A percentile compares a stretch with the other conserved stretches of the same genome.
These are phyloP conservation scores for Semaprochilodus insignis DNA, from an alignment of 2,797 vertebrate species.

Conservation along the genomic window DNA sequence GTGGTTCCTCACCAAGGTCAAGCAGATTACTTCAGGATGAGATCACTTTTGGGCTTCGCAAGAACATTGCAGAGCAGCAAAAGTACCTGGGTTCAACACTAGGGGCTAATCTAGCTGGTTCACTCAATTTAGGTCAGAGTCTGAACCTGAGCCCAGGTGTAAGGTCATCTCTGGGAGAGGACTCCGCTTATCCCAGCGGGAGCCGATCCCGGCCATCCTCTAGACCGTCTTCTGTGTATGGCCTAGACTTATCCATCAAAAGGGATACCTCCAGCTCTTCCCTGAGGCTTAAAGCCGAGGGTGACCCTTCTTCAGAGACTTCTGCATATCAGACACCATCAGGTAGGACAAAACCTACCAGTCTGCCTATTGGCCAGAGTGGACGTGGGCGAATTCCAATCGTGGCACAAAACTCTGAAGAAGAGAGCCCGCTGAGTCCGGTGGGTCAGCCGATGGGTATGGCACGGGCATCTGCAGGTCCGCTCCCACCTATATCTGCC, in stretches of 20 bases:
- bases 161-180: constrained; percentile 83
- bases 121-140: constrained; percentile 86
- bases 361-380: constrained; percentile 95
- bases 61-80: constrained; percentile 97
- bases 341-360: constrained; percentile 94
- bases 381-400: constrained; percentile 94
- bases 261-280: constrained; percentile 96
- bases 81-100: constrained; percentile 92
- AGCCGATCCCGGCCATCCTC: constrained; percentile 96
- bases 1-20: constrained; percentile 87
- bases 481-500: constrained; percentile 96
- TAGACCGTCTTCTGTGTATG: constrained; percentile 95
- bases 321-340: constrained; percentile 87
- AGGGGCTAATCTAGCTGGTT: constrained; percentile 87
- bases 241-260: constrained; percentile 95
- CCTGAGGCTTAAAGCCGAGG: constrained; percentile 92
- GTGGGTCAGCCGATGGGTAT: constrained; percentile 99
- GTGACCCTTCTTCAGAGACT: constrained; percentile 86
- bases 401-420: constrained; percentile 98
- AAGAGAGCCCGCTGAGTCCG: constrained; percentile 97
- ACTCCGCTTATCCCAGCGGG: constrained; percentile 89
- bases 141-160: constrained; percentile 79
- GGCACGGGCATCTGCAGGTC: constrained; percentile 96
- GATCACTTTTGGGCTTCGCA: constrained; percentile 95
- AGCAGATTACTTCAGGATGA: constrained; percentile 95